These are phyloP conservation scores for Ceraclea dissimilis DNA, from an alignment of 2,888 invertebrate species.

Conservation along the genomic window DNA sequence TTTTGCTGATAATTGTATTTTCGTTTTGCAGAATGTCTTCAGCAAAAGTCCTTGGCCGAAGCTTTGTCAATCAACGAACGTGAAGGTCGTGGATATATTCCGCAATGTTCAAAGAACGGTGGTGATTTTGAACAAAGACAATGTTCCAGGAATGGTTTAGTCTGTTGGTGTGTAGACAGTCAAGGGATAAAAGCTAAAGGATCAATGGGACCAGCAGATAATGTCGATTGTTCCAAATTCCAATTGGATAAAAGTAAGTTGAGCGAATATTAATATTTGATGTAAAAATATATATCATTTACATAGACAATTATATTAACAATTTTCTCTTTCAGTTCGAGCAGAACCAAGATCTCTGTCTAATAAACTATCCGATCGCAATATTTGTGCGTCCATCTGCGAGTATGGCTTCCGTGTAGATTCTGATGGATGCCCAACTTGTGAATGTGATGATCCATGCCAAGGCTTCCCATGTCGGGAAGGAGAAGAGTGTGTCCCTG, in stretches of 20 bases:
- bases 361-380: slow-evolving; percentile 51
- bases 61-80: slow-evolving; percentile 68
- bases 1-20: background rate
- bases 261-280: no score
- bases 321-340: slow-evolving; percentile 31
- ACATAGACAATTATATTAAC: no score
- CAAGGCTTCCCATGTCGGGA: slow-evolving; percentile 65
- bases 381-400: slow-evolving; percentile 75
- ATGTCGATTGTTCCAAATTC: slow-evolving; percentile 51
- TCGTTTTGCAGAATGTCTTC: slow-evolving; percentile 52
- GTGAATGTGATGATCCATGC: slow-evolving; percentile 81
- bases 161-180: slow-evolving; percentile 83
- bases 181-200: slow-evolving; percentile 70
- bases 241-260: slow-evolving; percentile 6
- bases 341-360: slow-evolving; percentile 47
- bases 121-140: slow-evolving; percentile 69
- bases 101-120: slow-evolving; percentile 62
- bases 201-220: slow-evolving; percentile 69
- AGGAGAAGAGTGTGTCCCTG: slow-evolving; percentile 66
- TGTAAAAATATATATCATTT: no score
- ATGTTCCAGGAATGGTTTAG: slow-evolving; percentile 76
- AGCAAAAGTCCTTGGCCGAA: slow-evolving; percentile 71
- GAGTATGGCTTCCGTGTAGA: slow-evolving; percentile 74
- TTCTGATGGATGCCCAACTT: slow-evolving; percentile 67
- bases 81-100: slow-evolving; percentile 76